Conservation (phyloP, 1,140 invertebrate genomes). For the Matsumurasca onukii region DNA sequence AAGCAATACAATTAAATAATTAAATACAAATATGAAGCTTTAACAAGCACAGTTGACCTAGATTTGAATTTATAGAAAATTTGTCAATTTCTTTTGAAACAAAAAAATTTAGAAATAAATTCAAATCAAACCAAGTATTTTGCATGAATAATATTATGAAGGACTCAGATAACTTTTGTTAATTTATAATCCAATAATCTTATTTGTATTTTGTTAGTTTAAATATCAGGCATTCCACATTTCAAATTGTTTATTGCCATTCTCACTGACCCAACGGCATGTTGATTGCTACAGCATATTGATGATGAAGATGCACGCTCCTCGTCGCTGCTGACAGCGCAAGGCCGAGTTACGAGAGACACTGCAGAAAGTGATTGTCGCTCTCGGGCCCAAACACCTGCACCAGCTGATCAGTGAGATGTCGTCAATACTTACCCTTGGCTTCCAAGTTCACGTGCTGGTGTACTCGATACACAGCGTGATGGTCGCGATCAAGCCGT, state of each 20-base stretch:
- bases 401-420: slow-evolving; percentile 78
- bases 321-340: slow-evolving; percentile 86
- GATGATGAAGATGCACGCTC: slow-evolving; percentile 85
- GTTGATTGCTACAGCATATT: slow-evolving; percentile 83
- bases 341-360: slow-evolving; percentile 70
- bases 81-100: no score
- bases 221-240: no score
- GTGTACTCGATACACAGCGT: slow-evolving; percentile 86
- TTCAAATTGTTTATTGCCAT: no score
- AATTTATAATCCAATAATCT: neutral
- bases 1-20: no score
- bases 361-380: slow-evolving; percentile 82
- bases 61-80: no score
- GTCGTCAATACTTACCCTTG: slow-evolving; percentile 75
- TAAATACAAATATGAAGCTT: no score
- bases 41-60: no score
- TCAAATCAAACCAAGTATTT: no score
- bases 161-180: slow-evolving; percentile 37
- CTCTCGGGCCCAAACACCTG: slow-evolving; percentile 82
- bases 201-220: neutral
- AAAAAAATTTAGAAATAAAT: no score
- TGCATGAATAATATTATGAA: no score
- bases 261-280: no score
- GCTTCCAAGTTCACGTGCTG: slow-evolving; percentile 93
- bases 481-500: slow-evolving; percentile 65